Evolutionary conservation across 2,113 vertebrate species (phyloP), one percentile per base, ranked within the genome.

Genomic region (Geothlypis trichas): DNA sequence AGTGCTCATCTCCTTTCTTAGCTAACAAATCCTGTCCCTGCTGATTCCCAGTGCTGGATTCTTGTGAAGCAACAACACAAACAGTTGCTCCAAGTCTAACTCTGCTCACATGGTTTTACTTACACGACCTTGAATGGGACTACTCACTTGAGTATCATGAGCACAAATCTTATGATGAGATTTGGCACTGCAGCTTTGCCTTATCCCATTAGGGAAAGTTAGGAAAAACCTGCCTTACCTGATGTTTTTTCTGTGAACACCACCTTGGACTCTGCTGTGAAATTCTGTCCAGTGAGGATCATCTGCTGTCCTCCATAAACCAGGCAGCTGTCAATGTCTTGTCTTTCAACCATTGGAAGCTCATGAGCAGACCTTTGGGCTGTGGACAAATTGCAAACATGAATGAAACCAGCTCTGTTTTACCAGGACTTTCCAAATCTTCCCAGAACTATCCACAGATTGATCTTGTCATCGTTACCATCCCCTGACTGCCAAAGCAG

Each of bases 341-440:
- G 99, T 94, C 99, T 99, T 84, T 99, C 99, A 93, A 99, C 99
- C 99, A 99, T 99, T 91, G 99, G 99, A 95, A 99, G 98, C 97
- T 99, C 99, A 22, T 99, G 99, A 47, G 99, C 99, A 3, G 99
- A 99, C 17, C 99, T 99, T 97, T 99, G 99, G 95, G 99, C 99
- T 99, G 95, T 57, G 84, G 96, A 91, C 46, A 86, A 93, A 97
- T 97, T 87, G 79, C 51, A 93, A 66, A 73, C 87, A 97, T 93
- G 94, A 97, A 96, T 97, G 95, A 96, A 97, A 95, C 91, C 69
- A 91, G 71, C 59, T 90, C 55, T 93, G 52, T 95, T 96, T 96
- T 94, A 96, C 85, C 92, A 86, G 76, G 92, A 95, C 85, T 97
- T 97, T 96, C 96, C 94, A 97, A 76, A 97, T 96, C 95, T 96